These are phyloP conservation scores for Chromis chromis DNA, from an alignment of 2,797 vertebrate genomes.

Conservation along the genomic window DNA sequence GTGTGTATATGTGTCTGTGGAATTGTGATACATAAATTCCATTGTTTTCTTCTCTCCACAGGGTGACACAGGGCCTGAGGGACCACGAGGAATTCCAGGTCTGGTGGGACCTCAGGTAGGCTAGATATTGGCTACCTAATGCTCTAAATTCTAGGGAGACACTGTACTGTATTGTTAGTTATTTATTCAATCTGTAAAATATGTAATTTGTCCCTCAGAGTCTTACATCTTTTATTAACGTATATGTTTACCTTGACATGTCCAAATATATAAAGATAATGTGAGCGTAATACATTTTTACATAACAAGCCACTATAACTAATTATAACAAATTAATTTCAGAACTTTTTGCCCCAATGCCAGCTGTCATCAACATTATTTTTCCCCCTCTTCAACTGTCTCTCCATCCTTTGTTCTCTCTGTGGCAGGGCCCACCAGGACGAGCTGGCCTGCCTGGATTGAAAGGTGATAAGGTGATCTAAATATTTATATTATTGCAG, in stretches of 20 bases:
- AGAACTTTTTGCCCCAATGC: not conserved
- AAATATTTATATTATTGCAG: constrained; percentile 95
- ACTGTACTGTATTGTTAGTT: not conserved
- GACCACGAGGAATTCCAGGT: constrained; percentile 88
- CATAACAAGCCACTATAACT: not conserved
- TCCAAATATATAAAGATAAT: not conserved
- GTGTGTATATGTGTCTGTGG: not conserved
- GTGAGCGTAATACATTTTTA: not conserved
- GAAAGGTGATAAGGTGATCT: constrained; percentile 99
- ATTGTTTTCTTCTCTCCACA: constrained; percentile 65
- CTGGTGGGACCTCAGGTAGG: constrained; percentile 91
- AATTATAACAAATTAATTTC: not conserved
- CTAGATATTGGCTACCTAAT: constrained; percentile 16
- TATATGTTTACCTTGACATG: no score
- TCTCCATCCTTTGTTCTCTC: constrained; percentile 35
- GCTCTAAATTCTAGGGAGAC: constrained; percentile 14
- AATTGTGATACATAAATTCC: constrained; percentile 25
- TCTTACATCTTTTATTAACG: no score
- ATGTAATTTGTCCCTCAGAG: not conserved
- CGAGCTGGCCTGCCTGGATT: constrained; percentile 94
- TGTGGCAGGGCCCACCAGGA: constrained; percentile 91
- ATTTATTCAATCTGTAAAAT: not conserved
- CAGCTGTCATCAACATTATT: not conserved
- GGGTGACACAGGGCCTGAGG: constrained; percentile 90
- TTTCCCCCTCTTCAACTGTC: constrained; percentile 1